Conservation (phyloP, 2,797 vertebrate species). For the Petrocephalus sullivani region DNA sequence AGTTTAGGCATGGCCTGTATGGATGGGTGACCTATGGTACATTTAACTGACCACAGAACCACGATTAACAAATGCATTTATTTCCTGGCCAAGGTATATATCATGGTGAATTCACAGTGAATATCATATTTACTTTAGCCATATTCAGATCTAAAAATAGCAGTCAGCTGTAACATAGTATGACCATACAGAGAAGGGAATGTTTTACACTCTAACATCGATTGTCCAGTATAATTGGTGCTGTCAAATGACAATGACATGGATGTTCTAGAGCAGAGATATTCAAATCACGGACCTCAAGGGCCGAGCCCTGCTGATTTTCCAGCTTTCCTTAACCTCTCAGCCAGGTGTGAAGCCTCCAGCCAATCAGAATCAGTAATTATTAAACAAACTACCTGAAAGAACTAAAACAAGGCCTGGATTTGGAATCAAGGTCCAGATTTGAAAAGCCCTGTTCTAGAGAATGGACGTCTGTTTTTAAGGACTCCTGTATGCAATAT, state of each 20-base stretch:
- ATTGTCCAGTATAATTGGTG: background rate
- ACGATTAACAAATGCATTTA: background rate
- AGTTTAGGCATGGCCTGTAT: background rate
- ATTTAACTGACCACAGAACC: background rate
- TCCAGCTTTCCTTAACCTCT: too few species aligned
- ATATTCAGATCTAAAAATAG: slow-evolving; percentile 1
- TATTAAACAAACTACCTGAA: too few species aligned
- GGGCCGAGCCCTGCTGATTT: too few species aligned
- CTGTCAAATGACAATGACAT: background rate
- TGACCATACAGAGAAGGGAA: background rate
- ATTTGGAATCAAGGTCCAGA: too few species aligned
- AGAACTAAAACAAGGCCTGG: too few species aligned
- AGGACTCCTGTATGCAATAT: background rate
- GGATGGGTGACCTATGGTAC: background rate
- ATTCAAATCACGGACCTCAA: too few species aligned
- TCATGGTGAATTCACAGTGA: background rate
- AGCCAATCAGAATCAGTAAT: too few species aligned
- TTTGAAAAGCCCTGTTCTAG: background rate
- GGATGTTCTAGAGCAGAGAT: background rate
- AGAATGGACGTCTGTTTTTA: background rate
- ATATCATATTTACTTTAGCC: background rate
- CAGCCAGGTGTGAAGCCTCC: too few species aligned
- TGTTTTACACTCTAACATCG: background rate
- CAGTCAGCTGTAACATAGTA: background rate
- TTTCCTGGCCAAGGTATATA: background rate